phyloP scores from a whole-genome alignment of 2,797 vertebrate species.

The Scarus forsteni region DNA sequence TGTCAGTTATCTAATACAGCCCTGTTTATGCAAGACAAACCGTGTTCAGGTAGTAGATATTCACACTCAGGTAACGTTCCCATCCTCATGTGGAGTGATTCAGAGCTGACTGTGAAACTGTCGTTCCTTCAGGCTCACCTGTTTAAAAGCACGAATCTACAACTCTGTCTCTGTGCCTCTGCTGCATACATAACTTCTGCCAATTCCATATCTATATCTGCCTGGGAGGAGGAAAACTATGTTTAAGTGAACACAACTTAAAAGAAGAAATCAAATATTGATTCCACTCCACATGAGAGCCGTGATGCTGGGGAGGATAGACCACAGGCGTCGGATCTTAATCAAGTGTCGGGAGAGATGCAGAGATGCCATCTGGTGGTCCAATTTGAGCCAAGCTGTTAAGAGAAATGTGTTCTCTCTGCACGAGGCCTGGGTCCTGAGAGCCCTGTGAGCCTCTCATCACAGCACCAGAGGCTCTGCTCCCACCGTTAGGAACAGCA shows the following conservation, averaged over 20 bases:
- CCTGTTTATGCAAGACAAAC: no score
- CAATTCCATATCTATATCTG: conserved; percentile 28
- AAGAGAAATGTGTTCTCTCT: conserved; percentile 68
- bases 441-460: conserved; percentile 56
- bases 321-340: conserved; percentile 70
- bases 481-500: conserved; percentile 53
- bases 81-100: conserved; percentile 1
- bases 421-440: conserved; percentile 48
- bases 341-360: conserved; percentile 75
- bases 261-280: conserved; percentile 72
- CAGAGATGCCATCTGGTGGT: conserved; percentile 81
- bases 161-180: background rate
- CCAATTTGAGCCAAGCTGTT: conserved; percentile 77
- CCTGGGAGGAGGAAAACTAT: conserved; percentile 17
- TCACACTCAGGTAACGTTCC: background rate
- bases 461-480: conserved; percentile 44
- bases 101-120: conserved; percentile 8
- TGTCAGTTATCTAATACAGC: no score
- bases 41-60: background rate
- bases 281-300: conserved; percentile 66
- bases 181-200: conserved; percentile 12
- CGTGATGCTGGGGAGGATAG: conserved; percentile 61
- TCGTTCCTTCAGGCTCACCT: background rate
- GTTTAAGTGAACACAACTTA: conserved; percentile 44
- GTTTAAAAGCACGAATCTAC: conserved; percentile 17